These are phyloP conservation scores for Hirtodrosophila alboralis DNA, from an alignment of 2,888 invertebrate species.

Conservation along the genomic window DNA sequence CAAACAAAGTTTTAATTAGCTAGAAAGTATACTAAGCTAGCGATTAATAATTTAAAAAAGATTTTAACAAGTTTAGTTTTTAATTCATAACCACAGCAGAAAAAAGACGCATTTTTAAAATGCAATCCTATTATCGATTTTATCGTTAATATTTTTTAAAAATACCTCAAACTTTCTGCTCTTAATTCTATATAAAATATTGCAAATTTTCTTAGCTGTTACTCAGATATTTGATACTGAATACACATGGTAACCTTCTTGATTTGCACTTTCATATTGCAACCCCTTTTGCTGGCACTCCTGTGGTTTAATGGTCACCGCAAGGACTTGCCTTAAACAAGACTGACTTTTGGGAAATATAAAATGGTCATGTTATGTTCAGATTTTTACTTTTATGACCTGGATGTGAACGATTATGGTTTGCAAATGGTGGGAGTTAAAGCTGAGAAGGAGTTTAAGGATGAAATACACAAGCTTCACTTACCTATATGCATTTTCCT, in stretches of 20 bases:
- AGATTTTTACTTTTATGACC: slow-evolving; percentile 65
- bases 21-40: too few species aligned
- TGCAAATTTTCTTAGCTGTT: slow-evolving; percentile 7
- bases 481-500: slow-evolving; percentile 34
- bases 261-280: too few species aligned
- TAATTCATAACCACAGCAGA: too few species aligned
- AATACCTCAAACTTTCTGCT: too few species aligned
- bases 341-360: slow-evolving; percentile 35
- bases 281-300: slow-evolving; percentile 6
- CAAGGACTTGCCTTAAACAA: slow-evolving; percentile 13
- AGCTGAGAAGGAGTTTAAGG: background rate
- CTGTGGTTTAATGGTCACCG: slow-evolving; percentile 22
- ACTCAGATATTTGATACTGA: slow-evolving; percentile 8
- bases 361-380: slow-evolving; percentile 49
- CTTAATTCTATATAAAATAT: too few species aligned
- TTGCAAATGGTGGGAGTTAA: slow-evolving; percentile 21
- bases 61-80: too few species aligned
- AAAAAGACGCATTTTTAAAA: too few species aligned
- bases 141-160: too few species aligned
- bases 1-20: too few species aligned
- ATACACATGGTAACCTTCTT: slow-evolving; percentile 5
- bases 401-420: slow-evolving; percentile 64
- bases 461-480: slow-evolving; percentile 45
- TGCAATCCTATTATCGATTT: too few species aligned
- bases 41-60: too few species aligned